These are phyloP conservation scores for Yponomeuta plumbellus DNA, from an alignment of 2,888 invertebrate species.

Conservation along the genomic window DNA sequence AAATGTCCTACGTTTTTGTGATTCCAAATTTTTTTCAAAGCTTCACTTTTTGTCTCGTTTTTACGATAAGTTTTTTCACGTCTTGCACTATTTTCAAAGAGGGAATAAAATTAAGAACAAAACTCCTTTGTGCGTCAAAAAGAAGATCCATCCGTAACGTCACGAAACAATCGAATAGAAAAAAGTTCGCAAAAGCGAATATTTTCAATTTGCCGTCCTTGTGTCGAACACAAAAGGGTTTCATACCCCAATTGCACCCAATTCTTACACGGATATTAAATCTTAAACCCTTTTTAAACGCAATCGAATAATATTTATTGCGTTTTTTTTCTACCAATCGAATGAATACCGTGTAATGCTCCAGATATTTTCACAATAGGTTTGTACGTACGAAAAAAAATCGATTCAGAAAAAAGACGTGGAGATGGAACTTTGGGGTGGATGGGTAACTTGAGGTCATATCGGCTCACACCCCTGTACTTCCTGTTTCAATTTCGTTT, in stretches of 20 bases:
- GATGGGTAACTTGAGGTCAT: conserved; percentile 75
- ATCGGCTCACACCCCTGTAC: conserved; percentile 71
- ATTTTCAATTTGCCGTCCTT: conserved; percentile 46
- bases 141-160: conserved; percentile 32
- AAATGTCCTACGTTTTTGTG: too few relatives aligned
- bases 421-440: conserved; percentile 38
- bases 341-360: conserved; percentile 54
- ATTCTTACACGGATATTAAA: conserved; percentile 43
- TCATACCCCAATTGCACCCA: conserved; percentile 54
- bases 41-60: too few relatives aligned
- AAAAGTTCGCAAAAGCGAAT: conserved; percentile 22
- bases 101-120: conserved; percentile 39
- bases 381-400: conserved; percentile 24
- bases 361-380: conserved; percentile 55
- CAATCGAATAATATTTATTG: conserved; percentile 75
- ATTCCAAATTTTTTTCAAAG: too few relatives aligned
- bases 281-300: conserved; percentile 72
- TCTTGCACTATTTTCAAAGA: conserved; percentile 23
- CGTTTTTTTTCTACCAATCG: conserved; percentile 60
- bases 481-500: conserved; percentile 47
- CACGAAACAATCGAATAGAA: conserved; percentile 31
- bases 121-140: conserved; percentile 31
- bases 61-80: conserved; percentile 23
- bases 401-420: conserved; percentile 30
- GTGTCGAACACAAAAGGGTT: conserved; percentile 33